Percentiles rank a stretch among this genome's conserved stretches.
phyloP scores from a whole-genome alignment of 1,140 invertebrate species.

The Heliconius hermathena region DNA sequence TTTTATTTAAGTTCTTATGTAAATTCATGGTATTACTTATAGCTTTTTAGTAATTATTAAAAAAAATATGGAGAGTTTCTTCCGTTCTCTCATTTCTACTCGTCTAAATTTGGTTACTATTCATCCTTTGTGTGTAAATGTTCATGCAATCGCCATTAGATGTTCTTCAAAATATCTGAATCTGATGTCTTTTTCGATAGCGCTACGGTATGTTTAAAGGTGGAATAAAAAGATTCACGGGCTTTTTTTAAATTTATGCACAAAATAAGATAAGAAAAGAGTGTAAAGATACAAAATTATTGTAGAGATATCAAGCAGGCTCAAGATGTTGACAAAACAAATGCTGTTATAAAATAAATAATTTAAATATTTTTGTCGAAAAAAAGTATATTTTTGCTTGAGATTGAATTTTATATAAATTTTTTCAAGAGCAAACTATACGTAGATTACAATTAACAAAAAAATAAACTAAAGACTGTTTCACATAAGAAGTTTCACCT shows the following conservation, averaged over 20 bases:
- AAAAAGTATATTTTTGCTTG: too few species aligned
- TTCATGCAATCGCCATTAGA: slow-evolving; percentile 38
- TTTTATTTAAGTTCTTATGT: too few species aligned
- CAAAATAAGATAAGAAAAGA: not conserved
- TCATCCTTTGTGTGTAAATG: slow-evolving; percentile 46
- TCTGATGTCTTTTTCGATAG: slow-evolving; percentile 22
- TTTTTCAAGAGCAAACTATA: not conserved
- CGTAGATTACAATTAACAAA: slow-evolving; percentile 17
- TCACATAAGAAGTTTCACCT: slow-evolving; percentile 33
- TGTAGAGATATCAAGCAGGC: not conserved
- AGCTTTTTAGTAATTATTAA: not conserved
- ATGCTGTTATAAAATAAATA: too few species aligned
- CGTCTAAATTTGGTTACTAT: slow-evolving; percentile 25
- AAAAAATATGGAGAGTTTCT: too few species aligned
- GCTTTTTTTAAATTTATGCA: not conserved
- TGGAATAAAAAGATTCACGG: not conserved
- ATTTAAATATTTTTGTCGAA: too few species aligned
- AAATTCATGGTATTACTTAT: too few species aligned
- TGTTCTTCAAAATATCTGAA: slow-evolving; percentile 23
- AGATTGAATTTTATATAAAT: not conserved
- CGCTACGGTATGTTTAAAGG: not conserved
- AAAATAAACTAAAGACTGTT: slow-evolving; percentile 19
- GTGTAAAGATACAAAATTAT: not conserved
- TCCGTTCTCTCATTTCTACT: too few species aligned
- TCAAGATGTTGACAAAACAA: not conserved